Evolutionary conservation across 2,797 vertebrate genomes (phyloP).

Genomic region (Lithobates pipiens): DNA sequence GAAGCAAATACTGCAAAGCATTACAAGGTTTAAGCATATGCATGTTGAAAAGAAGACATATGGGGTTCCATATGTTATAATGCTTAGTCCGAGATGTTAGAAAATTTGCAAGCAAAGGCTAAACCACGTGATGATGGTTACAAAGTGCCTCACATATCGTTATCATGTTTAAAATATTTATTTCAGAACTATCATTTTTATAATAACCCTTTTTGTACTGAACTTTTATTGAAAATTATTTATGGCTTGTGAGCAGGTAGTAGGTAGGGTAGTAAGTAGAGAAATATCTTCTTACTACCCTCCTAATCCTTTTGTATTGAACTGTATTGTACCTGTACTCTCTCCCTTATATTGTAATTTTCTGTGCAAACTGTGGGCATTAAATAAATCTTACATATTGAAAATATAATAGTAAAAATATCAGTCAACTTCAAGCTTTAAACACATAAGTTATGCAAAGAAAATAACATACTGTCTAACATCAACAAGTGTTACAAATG

Average conservation of each 20-base stretch:
- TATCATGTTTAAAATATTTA: conserved; percentile 4
- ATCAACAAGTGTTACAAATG: no score
- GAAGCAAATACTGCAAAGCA: conserved; percentile 62
- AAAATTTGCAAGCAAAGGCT: conserved; percentile 44
- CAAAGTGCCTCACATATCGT: neutral
- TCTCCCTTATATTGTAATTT: no score
- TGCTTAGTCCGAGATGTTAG: conserved; percentile 66
- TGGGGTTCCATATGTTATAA: conserved; percentile 69
- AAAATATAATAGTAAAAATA: neutral
- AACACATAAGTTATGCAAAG: neutral
- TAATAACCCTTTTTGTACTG: neutral
- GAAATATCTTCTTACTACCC: neutral
- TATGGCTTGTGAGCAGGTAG: neutral
- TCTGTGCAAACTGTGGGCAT: no score
- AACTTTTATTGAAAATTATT: conserved; percentile 6
- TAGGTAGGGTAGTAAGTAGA: neutral
- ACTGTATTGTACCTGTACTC: no score
- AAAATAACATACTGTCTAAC: neutral
- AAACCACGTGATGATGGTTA: conserved; percentile 10
- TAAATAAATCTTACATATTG: no score
- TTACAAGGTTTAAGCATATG: conserved; percentile 68
- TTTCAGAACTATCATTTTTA: conserved; percentile 20
- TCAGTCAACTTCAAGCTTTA: no score
- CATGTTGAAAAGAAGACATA: conserved; percentile 69
- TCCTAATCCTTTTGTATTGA: no score